Evolutionary conservation across 2,888 invertebrate genomes (phyloP).

Genomic region (Branchellion lobata): DNA sequence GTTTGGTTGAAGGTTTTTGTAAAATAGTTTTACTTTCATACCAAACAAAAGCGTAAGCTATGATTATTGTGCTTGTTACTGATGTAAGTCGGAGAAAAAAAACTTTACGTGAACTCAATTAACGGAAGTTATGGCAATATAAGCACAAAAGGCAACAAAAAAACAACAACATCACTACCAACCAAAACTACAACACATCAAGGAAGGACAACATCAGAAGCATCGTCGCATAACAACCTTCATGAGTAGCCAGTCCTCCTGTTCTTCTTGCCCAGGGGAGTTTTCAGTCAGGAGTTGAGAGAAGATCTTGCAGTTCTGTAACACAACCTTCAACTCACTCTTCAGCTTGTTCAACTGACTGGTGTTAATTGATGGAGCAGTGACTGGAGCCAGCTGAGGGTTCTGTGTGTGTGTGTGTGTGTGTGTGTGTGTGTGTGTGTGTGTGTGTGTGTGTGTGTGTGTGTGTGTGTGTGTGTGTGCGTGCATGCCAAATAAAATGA

Average conservation of each 20-base stretch:
- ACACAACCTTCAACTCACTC: slow-evolving; percentile 87
- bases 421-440: not conserved
- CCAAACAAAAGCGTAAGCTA: too few species aligned
- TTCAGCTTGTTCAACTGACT: slow-evolving; percentile 86
- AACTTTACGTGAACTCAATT: too few species aligned
- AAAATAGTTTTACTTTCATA: too few species aligned
- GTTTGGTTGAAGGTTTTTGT: too few species aligned
- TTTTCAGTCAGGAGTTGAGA: slow-evolving; percentile 92
- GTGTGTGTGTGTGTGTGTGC: not conserved
- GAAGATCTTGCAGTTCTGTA: slow-evolving; percentile 88
- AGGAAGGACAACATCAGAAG: too few species aligned
- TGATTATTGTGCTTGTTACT: too few species aligned
- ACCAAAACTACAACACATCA: too few species aligned
- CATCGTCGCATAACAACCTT: too few species aligned
- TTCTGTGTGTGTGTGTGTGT: not conserved
- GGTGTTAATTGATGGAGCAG: slow-evolving; percentile 67
- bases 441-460: not conserved
- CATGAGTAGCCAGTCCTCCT: slow-evolving; percentile 47
- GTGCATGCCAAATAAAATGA: not conserved
- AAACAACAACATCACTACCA: too few species aligned
- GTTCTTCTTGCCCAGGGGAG: slow-evolving; percentile 74
- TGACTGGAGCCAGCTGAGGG: slow-evolving; percentile 45
- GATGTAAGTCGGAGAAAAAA: too few species aligned
- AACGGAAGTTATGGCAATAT: too few species aligned
- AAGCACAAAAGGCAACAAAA: too few species aligned